Evolutionary conservation across 1,140 invertebrate species (phyloP), one percentile per base, ranked within the genome.

Genomic region (Drosophila pseudoananassae): DNA sequence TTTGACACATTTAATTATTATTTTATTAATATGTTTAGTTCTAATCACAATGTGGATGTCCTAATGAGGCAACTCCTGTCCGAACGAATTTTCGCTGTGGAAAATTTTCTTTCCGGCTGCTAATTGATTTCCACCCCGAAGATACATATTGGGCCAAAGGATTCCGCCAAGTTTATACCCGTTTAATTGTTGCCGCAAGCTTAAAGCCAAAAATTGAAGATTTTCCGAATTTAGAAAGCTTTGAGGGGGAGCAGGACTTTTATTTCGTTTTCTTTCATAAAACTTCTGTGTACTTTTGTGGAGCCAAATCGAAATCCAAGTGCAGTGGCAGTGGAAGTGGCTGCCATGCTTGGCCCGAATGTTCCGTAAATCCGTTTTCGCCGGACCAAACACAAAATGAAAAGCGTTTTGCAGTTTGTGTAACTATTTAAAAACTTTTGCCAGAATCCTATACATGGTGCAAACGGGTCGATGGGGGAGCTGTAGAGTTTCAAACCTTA

Each of bases 1-100:
- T 87, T 88, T 88, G 83, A 87, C 83, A 87, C 75, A 88, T 83
- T 83, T 79, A 87, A 87, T 87, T 87, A 87, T 88, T 88, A 83
- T 83, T 83, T 83, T 83, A 82, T 83, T 83, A 61, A 52, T 61
- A 43, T 40, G 43, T 43, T 8, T 51, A n/a, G 23, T 6, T 20
- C 23, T 20, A 45, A 45, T 27, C 15, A 43, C n/a, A 36, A 29
- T 46, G 40, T 7, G n/a, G 15, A 0, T 3, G 40, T 23, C 66
- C 58, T 38, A 70, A 75, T 75, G 61, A 73, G 33, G 31, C 54
- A n/a, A 40, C 54, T 43, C 20, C 25, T 27, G 31, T 10, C 58
- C 10, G 46, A 65, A 40, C 38, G 49, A 53, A 82, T 82, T 74
- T 57, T 31, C 40, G 9, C 52, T 8, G 45, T 43, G 25, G 43